Conservation (phyloP, 1,140 invertebrate species). For the Drosophila lacteicornis region DNA sequence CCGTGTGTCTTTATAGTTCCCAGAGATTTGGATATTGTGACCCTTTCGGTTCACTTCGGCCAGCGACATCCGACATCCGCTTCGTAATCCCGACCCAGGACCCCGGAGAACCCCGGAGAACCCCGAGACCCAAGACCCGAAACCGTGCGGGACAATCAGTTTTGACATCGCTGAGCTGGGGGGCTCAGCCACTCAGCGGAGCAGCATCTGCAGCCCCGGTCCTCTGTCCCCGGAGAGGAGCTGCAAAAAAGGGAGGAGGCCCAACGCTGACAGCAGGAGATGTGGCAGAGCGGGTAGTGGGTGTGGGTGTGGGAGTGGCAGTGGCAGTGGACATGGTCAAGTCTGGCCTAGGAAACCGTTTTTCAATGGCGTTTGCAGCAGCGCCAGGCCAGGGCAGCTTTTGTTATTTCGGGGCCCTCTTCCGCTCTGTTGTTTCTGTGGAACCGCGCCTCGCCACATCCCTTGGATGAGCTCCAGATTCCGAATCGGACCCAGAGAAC, state of each 20-base stretch:
- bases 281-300: background rate
- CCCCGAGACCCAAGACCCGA: background rate
- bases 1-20: slow-evolving; percentile 16
- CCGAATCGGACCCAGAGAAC: background rate
- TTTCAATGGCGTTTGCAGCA: slow-evolving; percentile 34
- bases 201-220: background rate
- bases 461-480: slow-evolving; percentile 15
- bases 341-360: slow-evolving; percentile 34
- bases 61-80: slow-evolving; percentile 12
- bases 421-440: slow-evolving; percentile 12
- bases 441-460: slow-evolving; percentile 2
- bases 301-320: background rate
- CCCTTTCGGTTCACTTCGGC: slow-evolving; percentile 8
- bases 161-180: slow-evolving; percentile 64
- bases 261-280: slow-evolving; percentile 18
- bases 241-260: slow-evolving; percentile 6
- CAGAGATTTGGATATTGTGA: slow-evolving; percentile 29
- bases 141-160: slow-evolving; percentile 47
- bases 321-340: slow-evolving; percentile 32
- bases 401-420: slow-evolving; percentile 32
- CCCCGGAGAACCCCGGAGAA: background rate
- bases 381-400: slow-evolving; percentile 4
- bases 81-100: slow-evolving; percentile 4
- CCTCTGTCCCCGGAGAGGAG: background rate
- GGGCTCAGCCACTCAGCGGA: slow-evolving; percentile 41